Evolutionary conservation across 2,113 vertebrate genomes (phyloP), one percentile per base, ranked within the genome.

Genomic region (Daboia siamensis): DNA sequence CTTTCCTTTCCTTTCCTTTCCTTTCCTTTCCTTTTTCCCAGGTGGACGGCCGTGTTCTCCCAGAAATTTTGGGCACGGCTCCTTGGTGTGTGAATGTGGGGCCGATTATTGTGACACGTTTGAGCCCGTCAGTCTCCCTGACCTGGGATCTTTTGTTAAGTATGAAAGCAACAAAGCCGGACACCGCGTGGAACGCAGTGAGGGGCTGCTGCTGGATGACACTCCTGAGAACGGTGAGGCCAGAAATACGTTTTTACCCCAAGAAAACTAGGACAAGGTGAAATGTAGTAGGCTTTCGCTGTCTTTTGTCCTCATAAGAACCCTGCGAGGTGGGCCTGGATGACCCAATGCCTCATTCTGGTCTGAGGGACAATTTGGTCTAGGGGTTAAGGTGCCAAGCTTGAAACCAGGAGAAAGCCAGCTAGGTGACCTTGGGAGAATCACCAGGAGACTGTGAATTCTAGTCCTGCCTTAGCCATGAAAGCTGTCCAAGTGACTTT

Each of bases 51-150:
- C 94, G 15, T 99, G 98, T 94, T 87, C 94, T 55, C 94, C 97
- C 17, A 96, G 95, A 91, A 96, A 95, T 94, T 98, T 98, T 69
- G 98, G 98, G 86, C 96, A 98, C 11, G 97, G 95, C 92, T 98
- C 98, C 0, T 97, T 98, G 93, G 98, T 98, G 93, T 99, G 98
- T 91, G 97, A 97, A 92, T 99, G 98, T 94, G 98, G 98, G 86
- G 96, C 98, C 0, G 98, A 98, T 0, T 97, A 98, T 96, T 99
- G 98, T 84, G 98, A 99, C 92, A 97, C 96, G 0, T 90, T 98
- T 0, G 98, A 98, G 0, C 91, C 96, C 0, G 52, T 96, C 57
- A 91, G 51, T 3, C 93, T 98, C 46, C 98, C 98, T 54, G 93
- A 94, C 1, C 52, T 59, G 61, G 98, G 98, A 0, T 96, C 94